Evolutionary conservation across 2,888 invertebrate species (phyloP), one percentile per base, ranked within the genome.

Genomic region (Trachelus troglodyta): DNA sequence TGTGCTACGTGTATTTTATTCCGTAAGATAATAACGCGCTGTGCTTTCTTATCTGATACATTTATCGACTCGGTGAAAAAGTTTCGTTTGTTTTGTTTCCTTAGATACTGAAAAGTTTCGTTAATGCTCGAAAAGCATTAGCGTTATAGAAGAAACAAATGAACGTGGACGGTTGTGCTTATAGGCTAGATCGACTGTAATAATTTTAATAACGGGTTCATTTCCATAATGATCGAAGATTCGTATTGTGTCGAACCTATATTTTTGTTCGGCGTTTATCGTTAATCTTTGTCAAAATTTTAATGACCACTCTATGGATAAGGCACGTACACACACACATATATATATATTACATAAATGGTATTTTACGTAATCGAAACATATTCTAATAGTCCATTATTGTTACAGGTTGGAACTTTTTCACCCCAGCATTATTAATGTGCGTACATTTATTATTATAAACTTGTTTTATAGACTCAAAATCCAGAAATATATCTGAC

Each of bases 21-120:
- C 80, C 81, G 80, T 83, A 83, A 83, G 87, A 87, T 89, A 88
- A 89, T 88, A 87, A 87, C 84, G 84, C 80, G 86, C 40, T 68
- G 69, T 34, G 34, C 82, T 81, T 81, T 73, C 83, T 88, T 89
- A 89, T 89, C 89, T 84, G 77, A 77, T 84, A 81, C 88, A 87
- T 89, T 88, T 88, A 87, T 88, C 87, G 83, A 73, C 79, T 74
- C 74, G 80, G 76, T 78, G 77, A 69, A 76, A 84, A 87, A 81
- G 83, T 77, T 75, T 73, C 80, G 83, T 82, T 86, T 78, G 83
- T 83, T 85, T 85, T 84, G 83, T 83, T 84, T 86, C 82, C 81
- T 83, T 83, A 81, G 56, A 56, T 56, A 56, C 23, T 56, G 56
- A 9, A 56, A 56, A 56, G 56, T 56, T 56, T 56, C 56, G 56